Conservation (phyloP, 2,888 invertebrate species). For the Ashinkailepas kermadecensis region DNA sequence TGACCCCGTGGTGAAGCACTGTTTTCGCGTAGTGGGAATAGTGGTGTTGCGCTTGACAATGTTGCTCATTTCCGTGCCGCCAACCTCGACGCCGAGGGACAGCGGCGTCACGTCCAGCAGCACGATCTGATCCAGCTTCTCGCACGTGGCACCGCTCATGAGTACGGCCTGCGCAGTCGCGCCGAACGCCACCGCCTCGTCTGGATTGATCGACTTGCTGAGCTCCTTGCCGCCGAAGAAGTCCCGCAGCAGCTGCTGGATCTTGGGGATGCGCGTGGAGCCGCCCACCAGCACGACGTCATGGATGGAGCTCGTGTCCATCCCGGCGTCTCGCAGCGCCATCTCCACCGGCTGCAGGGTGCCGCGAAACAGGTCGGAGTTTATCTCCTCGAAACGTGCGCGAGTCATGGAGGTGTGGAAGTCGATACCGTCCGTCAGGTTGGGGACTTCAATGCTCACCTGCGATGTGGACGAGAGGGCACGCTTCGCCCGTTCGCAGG, state of each 20-base stretch:
- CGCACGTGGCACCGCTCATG: constrained; percentile 48
- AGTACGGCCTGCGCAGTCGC: constrained; percentile 55
- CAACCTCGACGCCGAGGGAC: constrained; percentile 61
- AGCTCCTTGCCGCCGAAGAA: constrained; percentile 52
- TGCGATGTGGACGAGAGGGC: constrained; percentile 78
- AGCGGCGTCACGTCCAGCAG: constrained; percentile 57
- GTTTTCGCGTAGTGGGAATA: constrained; percentile 56
- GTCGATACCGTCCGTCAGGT: constrained; percentile 88
- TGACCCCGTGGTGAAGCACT: constrained; percentile 55
- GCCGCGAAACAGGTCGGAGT: constrained; percentile 54
- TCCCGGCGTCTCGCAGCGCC: constrained; percentile 54
- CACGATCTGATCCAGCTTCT: constrained; percentile 54
- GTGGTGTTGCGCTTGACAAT: constrained; percentile 59
- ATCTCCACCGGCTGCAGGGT: constrained; percentile 59
- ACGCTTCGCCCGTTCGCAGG: constrained; percentile 81
- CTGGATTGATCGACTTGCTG: constrained; percentile 64
- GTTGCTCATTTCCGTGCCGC: constrained; percentile 61
- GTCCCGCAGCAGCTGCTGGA: constrained; percentile 54
- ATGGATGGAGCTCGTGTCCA: constrained; percentile 50
- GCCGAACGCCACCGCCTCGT: constrained; percentile 62
- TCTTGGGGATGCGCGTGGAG: constrained; percentile 62
- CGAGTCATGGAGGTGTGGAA: constrained; percentile 92
- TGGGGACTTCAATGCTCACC: constrained; percentile 90
- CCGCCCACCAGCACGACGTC: constrained; percentile 57
- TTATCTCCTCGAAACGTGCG: constrained; percentile 74